These are phyloP conservation scores for Lateolabrax maculatus DNA, from an alignment of 2,797 vertebrate genomes.

Conservation along the genomic window DNA sequence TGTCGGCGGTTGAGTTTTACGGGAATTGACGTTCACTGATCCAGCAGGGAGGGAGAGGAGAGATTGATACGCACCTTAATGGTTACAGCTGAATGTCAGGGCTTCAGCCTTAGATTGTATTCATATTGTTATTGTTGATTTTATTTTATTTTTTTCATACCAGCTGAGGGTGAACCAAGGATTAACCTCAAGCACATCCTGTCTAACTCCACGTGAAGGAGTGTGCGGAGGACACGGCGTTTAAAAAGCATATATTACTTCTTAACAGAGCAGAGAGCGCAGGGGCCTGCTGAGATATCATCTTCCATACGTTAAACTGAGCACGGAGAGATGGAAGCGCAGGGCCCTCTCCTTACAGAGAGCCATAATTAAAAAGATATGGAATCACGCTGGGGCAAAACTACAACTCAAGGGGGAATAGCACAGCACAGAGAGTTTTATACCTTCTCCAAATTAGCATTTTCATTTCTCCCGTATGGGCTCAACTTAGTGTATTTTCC, in stretches of 20 bases:
- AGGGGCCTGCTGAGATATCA: constrained; percentile 46
- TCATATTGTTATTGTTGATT: constrained; percentile 23
- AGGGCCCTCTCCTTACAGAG: constrained; percentile 29
- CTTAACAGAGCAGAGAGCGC: constrained; percentile 9
- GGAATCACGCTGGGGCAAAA: constrained; percentile 48
- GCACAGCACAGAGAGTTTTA: constrained; percentile 7
- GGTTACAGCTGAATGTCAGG: constrained; percentile 14
- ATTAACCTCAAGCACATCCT: constrained; percentile 28
- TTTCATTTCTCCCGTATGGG: constrained; percentile 43
- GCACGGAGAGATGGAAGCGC: constrained; percentile 30
- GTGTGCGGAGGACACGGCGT: background rate
- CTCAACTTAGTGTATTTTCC: constrained; percentile 25
- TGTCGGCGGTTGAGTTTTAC: constrained; percentile 37
- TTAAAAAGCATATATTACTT: constrained; percentile 46
- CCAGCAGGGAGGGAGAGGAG: constrained; percentile 14
- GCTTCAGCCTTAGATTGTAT: background rate
- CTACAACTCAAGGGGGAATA: constrained; percentile 38
- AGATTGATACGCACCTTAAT: constrained; percentile 21
- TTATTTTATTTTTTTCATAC: constrained; percentile 1
- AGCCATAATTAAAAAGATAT: constrained; percentile 70
- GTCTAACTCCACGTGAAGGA: background rate
- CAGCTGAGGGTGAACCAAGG: background rate
- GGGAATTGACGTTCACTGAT: constrained; percentile 39
- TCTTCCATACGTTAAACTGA: constrained; percentile 56
- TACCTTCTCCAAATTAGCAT: constrained; percentile 52